Evolutionary conservation across 2,797 vertebrate species (phyloP), one percentile per base, ranked within the genome.

Genomic region (Euphonia xanthogaster): DNA sequence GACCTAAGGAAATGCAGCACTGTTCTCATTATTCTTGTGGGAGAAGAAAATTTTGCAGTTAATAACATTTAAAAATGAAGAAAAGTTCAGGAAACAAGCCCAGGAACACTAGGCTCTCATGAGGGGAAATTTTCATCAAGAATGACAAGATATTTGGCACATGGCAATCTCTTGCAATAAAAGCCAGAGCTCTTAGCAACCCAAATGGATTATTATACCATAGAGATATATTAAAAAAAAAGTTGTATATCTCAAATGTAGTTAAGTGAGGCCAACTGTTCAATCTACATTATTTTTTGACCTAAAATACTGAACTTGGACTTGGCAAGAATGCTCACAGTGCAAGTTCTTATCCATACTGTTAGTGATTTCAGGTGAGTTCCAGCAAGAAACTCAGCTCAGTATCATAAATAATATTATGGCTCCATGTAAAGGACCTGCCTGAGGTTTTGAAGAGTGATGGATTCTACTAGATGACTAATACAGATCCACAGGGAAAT

Each of bases 211-310:
- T 61, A 37, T 12, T 19, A 4, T 37, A 54, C 57, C 5, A 80
- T 1, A 62, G 15, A 71, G 3, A 77, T 74, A 42, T 8, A 57
- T 24, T 18, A 63, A 9, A 35, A 48, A n/a, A n/a, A 35, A 63
- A 55, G 9, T 5, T 57, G 14, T 13, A 81, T 14, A 44, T n/a
- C 33, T 12, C 4, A 22, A 82, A 50, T 28, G 12, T 2, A 40
- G 7, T 39, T 24, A n/a, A 71, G 16, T 13, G 6, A 75, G 22
- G 10, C 8, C 12, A 81, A 42, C 28, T 63, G 4, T 25, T 88
- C 51, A 76, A 70, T 2, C 10, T 35, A 30, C 3, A 3, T 25
- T 48, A 1, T 0, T 20, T 72, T 76, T 53, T 25, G 0, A 45
- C 22, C 19, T 47, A 53, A 63, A 91, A 85, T 21, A 70, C 44